Evolutionary conservation across 2,888 invertebrate species (phyloP).

Genomic region (Rotaria sp.): DNA sequence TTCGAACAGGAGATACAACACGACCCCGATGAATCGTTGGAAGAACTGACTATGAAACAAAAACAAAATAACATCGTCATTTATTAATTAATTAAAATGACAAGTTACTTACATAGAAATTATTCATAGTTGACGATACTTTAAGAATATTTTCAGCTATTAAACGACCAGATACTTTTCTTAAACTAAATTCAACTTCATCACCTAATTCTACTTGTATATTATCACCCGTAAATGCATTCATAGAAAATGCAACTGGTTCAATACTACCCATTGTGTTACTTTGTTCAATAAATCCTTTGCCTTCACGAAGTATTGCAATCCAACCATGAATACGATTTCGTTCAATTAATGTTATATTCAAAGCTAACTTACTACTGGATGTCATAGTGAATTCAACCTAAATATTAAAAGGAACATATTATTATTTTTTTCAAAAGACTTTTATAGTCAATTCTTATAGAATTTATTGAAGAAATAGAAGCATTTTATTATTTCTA

Average conservation of each 20-base stretch:
- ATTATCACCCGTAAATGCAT: slow-evolving; percentile 78
- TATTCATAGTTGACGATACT: slow-evolving; percentile 58
- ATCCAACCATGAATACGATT: slow-evolving; percentile 70
- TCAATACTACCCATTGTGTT: not conserved
- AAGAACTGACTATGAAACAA: not conserved
- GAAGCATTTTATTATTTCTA: no score
- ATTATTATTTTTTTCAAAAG: no score
- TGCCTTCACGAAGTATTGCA: slow-evolving; percentile 88
- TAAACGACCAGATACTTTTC: slow-evolving; percentile 69
- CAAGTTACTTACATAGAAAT: not conserved
- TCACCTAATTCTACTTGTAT: slow-evolving; percentile 78
- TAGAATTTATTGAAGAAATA: no score
- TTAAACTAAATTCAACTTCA: slow-evolving; percentile 81
- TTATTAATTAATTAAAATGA: not conserved
- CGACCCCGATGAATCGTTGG: slow-evolving; percentile 4
- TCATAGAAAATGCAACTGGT: not conserved
- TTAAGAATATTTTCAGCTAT: slow-evolving; percentile 83
- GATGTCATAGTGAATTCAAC: slow-evolving; percentile 29
- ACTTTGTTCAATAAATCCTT: slow-evolving; percentile 82
- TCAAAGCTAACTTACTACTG: slow-evolving; percentile 10
- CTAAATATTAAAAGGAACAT: not conserved
- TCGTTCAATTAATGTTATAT: slow-evolving; percentile 31
- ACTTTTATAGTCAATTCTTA: no score
- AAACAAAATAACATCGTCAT: no score
- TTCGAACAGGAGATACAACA: slow-evolving; percentile 25